Evolutionary conservation across 2,888 invertebrate species (phyloP).

Genomic region (Quadroppia sp.): DNA sequence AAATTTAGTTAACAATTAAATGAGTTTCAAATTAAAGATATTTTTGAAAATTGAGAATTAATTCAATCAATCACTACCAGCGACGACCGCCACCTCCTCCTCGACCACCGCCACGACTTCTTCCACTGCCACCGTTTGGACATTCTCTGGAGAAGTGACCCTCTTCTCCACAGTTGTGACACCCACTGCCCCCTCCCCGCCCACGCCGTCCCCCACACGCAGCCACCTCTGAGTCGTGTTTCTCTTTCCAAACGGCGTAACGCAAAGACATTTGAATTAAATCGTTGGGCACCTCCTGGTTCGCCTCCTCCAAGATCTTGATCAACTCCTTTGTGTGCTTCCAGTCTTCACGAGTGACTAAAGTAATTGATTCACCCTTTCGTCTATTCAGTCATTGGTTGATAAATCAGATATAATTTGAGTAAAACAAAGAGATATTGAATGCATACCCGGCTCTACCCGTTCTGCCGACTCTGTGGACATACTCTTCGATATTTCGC

Average conservation of each 20-base stretch:
- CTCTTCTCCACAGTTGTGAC: too few species aligned
- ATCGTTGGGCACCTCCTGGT: constrained; percentile 74
- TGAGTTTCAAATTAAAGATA: neutral
- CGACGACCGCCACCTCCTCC: neutral
- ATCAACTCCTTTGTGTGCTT: constrained; percentile 74
- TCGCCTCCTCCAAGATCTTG: constrained; percentile 76
- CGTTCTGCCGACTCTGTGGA: constrained; percentile 91
- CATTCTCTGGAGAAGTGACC: too few species aligned
- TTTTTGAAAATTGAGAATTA: neutral
- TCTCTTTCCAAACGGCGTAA: constrained; percentile 64
- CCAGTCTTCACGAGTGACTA: constrained; percentile 74
- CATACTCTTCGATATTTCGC: constrained; percentile 89
- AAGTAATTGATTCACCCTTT: constrained; percentile 74
- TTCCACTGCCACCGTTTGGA: too few species aligned
- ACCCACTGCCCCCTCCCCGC: neutral
- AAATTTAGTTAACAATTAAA: neutral
- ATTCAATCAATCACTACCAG: neutral
- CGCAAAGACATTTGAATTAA: constrained; percentile 70
- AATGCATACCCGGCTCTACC: constrained; percentile 71
- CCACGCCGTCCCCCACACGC: constrained; percentile 46
- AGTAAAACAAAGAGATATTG: neutral
- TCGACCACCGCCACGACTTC: neutral
- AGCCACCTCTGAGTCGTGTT: constrained; percentile 50
- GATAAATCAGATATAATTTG: neutral
- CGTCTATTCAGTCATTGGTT: constrained; percentile 52